phyloP scores from a whole-genome alignment of 2,888 invertebrate genomes.

The Drosophila silvestris region DNA sequence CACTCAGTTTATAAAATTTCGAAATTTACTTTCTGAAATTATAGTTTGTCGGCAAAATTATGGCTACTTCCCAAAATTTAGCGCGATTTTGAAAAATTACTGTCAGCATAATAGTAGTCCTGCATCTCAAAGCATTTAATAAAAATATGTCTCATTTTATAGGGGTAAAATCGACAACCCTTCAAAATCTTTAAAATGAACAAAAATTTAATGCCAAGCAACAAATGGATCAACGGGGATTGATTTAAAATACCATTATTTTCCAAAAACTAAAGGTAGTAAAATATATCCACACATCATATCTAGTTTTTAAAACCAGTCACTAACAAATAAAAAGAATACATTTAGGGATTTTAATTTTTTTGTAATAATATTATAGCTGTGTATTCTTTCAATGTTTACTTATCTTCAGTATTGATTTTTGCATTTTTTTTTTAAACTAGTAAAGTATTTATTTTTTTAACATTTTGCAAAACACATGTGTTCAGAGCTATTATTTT shows the following conservation, averaged over 20 bases:
- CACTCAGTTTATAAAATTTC: not conserved
- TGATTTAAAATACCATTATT: not conserved
- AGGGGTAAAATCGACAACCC: not conserved
- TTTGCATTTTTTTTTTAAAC: not conserved
- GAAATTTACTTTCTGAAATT: not conserved
- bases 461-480: not conserved
- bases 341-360: not conserved
- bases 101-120: too few species aligned
- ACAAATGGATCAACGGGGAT: not conserved
- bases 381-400: not conserved
- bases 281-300: not conserved
- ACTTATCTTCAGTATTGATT: not conserved
- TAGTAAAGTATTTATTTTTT: not conserved
- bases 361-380: not conserved
- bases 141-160: not conserved
- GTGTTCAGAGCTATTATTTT: not conserved
- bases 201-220: not conserved
- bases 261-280: not conserved
- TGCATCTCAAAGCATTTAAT: not conserved
- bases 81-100: too few species aligned
- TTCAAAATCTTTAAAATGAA: not conserved
- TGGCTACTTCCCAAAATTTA: not conserved
- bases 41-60: not conserved
- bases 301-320: too few species aligned
- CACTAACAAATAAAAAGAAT: not conserved